A percentile compares a stretch with the other conserved stretches of the same genome.
Evolutionary conservation across 2,888 invertebrate species (phyloP).

Genomic region (Phrixothrix hirtus): DNA sequence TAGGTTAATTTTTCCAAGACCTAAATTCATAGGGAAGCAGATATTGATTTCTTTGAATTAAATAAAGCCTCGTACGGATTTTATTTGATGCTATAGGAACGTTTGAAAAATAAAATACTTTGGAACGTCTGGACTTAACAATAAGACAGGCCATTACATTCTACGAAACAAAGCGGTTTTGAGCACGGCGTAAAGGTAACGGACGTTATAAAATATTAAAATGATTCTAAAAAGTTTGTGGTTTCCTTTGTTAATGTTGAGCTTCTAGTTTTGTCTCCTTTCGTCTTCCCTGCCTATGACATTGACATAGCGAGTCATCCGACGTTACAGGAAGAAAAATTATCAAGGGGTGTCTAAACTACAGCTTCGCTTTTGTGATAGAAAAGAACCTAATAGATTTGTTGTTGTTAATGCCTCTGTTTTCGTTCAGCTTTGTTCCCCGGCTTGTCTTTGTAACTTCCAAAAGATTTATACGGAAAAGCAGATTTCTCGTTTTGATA

Average conservation of each 20-base stretch:
- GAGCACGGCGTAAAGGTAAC: conserved; percentile 9
- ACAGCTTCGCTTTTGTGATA: conserved; percentile 29
- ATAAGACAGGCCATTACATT: conserved; percentile 6
- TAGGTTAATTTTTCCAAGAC: too few species aligned
- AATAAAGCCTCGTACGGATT: too few species aligned
- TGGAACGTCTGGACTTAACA: too few species aligned
- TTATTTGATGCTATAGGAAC: too few species aligned
- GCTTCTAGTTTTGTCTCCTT: conserved; percentile 27
- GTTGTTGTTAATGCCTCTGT: conserved; percentile 32
- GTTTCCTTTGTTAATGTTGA: conserved; percentile 24
- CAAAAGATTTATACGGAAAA: conserved; percentile 26
- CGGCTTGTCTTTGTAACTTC: conserved; percentile 28
- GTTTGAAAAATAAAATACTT: too few species aligned
- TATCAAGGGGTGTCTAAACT: conserved; percentile 28
- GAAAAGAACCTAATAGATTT: conserved; percentile 32
- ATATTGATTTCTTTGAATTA: too few species aligned
- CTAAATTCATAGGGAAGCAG: too few species aligned
- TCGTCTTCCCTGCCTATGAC: conserved; percentile 26
- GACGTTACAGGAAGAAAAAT: conserved; percentile 29
- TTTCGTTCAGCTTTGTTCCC: conserved; percentile 29
- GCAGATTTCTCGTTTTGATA: conserved; percentile 27
- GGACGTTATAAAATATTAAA: conserved; percentile 24
- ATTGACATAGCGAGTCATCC: conserved; percentile 32
- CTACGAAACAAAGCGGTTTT: conserved; percentile 19
- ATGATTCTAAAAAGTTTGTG: conserved; percentile 18